A percentile compares a stretch with the other conserved stretches of the same genome.
phyloP scores from a whole-genome alignment of 2,888 invertebrate genomes.

The Melieria crassipennis region DNA sequence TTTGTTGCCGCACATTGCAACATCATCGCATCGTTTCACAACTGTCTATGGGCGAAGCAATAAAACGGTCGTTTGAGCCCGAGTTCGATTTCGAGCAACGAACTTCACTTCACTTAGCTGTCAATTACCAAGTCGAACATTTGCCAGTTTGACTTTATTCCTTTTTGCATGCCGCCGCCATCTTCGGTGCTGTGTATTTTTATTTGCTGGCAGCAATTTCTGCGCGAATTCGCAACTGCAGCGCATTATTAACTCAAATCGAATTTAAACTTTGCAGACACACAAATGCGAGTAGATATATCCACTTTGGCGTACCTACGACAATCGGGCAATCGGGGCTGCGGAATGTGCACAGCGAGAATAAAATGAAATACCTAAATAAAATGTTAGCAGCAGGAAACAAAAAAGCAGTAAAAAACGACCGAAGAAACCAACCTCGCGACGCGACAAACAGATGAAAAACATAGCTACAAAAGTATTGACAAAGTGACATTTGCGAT shows the following conservation, averaged over 20 bases:
- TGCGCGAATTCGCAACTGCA: conserved; percentile 1
- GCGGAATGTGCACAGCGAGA: neutral
- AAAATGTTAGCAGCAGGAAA: neutral
- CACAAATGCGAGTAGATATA: conserved; percentile 8
- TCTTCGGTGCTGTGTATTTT: neutral
- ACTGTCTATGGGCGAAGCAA: too few relatives aligned
- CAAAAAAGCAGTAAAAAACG: neutral
- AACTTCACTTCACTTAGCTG: conserved; percentile 23
- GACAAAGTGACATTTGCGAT: too few relatives aligned
- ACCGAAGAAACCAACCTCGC: neutral
- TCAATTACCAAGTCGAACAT: conserved; percentile 25
- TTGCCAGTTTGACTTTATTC: neutral
- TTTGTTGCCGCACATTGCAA: too few relatives aligned
- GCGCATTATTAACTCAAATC: conserved; percentile 33
- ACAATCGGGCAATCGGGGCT: neutral
- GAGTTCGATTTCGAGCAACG: too few relatives aligned
- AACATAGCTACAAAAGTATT: neutral
- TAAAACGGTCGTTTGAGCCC: too few relatives aligned
- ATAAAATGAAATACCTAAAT: neutral
- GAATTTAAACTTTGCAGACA: conserved; percentile 48
- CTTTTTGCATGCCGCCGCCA: neutral
- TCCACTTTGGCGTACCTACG: too few relatives aligned
- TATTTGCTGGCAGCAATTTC: neutral
- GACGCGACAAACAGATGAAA: neutral
- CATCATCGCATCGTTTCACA: too few relatives aligned